Base-by-base conservation (phyloP, 92 coral and sea anemone genomes). In the Micromussa lordhowensis region DNA sequence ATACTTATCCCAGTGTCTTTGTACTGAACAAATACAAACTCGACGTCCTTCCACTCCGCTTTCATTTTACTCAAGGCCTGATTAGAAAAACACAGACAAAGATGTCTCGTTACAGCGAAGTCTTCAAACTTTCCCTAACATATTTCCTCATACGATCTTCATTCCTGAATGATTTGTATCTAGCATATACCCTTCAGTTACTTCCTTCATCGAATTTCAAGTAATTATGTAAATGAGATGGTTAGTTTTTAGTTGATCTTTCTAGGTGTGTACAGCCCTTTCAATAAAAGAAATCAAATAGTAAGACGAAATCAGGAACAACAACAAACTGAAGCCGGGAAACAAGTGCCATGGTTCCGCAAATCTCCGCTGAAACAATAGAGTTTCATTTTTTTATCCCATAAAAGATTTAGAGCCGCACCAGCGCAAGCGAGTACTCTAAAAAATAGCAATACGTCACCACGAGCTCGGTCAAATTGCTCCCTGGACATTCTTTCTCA, bases 1-100 rank as follows among this genome's bases (percentile, higher is more conserved):
- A 97, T 97, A 78, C 98, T 95, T 3, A 97, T 81, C 16, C 98
- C 99, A 11, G 99, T 97, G 90, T 97, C 99, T 85, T 95, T 90
- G 86, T 97, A 97, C 76, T 95, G 96, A 48, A 95, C 96, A 92
- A 95, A 95, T 35, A 95, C 90, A 88, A 97, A 97, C 78, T 95
- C 98, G 12, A 97, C 89, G 75, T 91, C 96, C 29, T 86, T 91
- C 99, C 99, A 97, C 63, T 97, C 99, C 22, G 70, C 86, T 34
- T 84, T 91, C 99, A 97, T 97, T 63, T 93, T 95, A 76, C 90
- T 87, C 78, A 97, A 83, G 53, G 99, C 99, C 99, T 97, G 68
- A 5, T 75, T 2, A 32, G 15, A 72, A 31, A 93, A 81, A 64
- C 68, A 75, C 31, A 5, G 2, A 17, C 10, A 85, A 15, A 44